These are phyloP conservation scores for Synanthedon myopaeformis DNA, from an alignment of 2,888 invertebrate species.

Conservation along the genomic window DNA sequence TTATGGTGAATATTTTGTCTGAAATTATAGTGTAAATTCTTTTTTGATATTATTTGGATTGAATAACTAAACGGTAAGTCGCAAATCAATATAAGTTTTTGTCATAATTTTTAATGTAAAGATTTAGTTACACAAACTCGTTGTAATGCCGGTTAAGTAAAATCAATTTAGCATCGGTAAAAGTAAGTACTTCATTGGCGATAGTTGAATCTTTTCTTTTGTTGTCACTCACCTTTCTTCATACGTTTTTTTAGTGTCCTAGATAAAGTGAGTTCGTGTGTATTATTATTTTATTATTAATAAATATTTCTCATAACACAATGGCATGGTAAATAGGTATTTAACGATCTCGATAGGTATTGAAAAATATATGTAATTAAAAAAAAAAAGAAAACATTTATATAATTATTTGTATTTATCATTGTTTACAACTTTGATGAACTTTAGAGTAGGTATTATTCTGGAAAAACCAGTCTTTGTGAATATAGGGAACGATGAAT, in stretches of 20 bases:
- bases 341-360: too few relatives aligned
- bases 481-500: conserved; percentile 49
- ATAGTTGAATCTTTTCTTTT: background rate
- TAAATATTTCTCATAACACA: too few relatives aligned
- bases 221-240: background rate
- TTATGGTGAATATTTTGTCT: conserved; percentile 47
- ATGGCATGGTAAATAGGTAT: too few relatives aligned
- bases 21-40: conserved; percentile 54
- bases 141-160: conserved; percentile 23
- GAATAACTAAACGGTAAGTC: conserved; percentile 50
- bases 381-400: too few relatives aligned
- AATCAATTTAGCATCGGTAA: conserved; percentile 11
- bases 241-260: background rate
- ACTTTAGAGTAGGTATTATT: conserved; percentile 12
- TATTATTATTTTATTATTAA: too few relatives aligned
- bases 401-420: too few relatives aligned
- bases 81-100: conserved; percentile 46
- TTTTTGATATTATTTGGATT: conserved; percentile 53
- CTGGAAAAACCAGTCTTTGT: conserved; percentile 40
- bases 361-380: too few relatives aligned
- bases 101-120: conserved; percentile 26
- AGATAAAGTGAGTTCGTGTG: too few relatives aligned
- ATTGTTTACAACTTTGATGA: background rate
- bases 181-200: conserved; percentile 1
- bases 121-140: conserved; percentile 11